Base-by-base conservation (phyloP, 2,113 vertebrate genomes). In the Lipophrys pholis region DNA sequence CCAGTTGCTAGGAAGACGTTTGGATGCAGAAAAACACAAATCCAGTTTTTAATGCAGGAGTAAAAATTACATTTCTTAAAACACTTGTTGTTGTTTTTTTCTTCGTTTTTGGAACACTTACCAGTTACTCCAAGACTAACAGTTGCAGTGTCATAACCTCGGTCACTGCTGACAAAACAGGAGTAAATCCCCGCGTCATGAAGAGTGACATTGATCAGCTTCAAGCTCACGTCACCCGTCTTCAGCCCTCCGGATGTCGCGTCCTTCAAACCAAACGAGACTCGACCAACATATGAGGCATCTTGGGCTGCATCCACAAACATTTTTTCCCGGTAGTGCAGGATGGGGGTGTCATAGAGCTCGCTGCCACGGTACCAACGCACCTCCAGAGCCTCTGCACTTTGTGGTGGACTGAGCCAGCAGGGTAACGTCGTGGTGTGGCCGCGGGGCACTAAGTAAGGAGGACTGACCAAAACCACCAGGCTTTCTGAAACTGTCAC, bases 141-240 rank as follows among this genome's bases (percentile, higher is more conserved):
- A 1, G 0, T 5, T 5, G 9, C 0, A 0, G 1, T 66, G 11
- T 78, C 59, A 38, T 90, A 78, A n/a, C 3, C 11, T 4, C 45
- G 30, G 0, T 4, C 56, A 36, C 88, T 90, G 83, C 78, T 91
- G 15, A 90, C 82, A 2, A 78, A 91, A 69, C 92, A 94, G 1
- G 6, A 7, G 71, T 79, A 92, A 0, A 21, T 1, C 6, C 86
- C 89, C 11, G 4, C 17, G 11, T 94, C 93, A 2, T 39, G 1
- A n/a, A 36, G 0, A 0, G 36, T 83, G 17, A 76, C 74, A 2
- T 92, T 83, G 1, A 45, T 38, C 64, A 94, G 75, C 43, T 62
- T 56, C 45, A 93, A 74, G 21, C 87, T 92, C 46, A 91, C 73
- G 5, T 92, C 87, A 0, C 93, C 93, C 0, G 40, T 16, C 1